Evolutionary conservation across 1,140 invertebrate species (phyloP).

Genomic region (Diachasmimorpha longicaudata): DNA sequence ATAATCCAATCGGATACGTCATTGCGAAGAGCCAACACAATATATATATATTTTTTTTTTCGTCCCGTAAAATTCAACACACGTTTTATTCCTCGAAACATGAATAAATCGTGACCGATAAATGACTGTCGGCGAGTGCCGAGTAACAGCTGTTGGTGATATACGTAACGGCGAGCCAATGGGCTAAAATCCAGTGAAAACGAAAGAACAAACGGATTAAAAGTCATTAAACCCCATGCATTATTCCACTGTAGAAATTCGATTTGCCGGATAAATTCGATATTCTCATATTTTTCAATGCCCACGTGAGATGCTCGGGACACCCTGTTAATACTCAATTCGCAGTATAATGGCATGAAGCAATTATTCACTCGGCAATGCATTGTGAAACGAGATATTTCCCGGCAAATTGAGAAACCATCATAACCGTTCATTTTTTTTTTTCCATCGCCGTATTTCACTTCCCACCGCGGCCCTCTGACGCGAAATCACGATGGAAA

Average conservation of each 20-base stretch:
- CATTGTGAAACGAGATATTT: neutral
- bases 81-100: constrained; percentile 25
- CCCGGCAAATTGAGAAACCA: neutral
- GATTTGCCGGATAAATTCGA: neutral
- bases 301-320: neutral
- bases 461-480: neutral
- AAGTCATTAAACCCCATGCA: constrained; percentile 21
- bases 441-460: neutral
- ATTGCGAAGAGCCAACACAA: constrained; percentile 1
- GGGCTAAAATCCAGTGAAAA: constrained; percentile 19
- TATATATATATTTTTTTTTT: too few relatives aligned
- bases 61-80: constrained; percentile 18
- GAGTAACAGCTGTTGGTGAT: constrained; percentile 17
- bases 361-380: neutral
- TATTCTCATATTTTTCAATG: neutral
- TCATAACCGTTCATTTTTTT: neutral
- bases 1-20: neutral
- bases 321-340: neutral
- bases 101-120: constrained; percentile 28
- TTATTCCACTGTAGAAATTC: constrained; percentile 1
- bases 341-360: neutral
- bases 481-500: neutral
- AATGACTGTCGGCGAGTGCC: constrained; percentile 20
- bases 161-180: neutral
- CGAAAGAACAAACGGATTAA: constrained; percentile 30